Base-by-base conservation (phyloP, 2,797 vertebrate genomes). In the Chelon auratus region DNA sequence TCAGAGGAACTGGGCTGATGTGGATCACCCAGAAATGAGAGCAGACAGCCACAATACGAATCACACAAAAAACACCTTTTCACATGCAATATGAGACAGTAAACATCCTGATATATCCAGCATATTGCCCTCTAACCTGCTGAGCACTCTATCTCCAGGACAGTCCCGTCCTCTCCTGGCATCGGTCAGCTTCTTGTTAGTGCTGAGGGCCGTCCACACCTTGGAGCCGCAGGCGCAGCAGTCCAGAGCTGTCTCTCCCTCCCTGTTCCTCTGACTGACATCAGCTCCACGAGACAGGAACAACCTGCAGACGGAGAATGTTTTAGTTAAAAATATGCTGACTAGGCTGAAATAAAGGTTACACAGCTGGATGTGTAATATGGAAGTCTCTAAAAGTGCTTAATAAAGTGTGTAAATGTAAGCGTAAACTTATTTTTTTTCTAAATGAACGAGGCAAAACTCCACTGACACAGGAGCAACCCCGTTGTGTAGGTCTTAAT, bases 261-360 rank as follows among this genome's bases (percentile, higher is more conserved):
- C 98, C 85, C 94, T 96, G 91, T 99, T 99, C 88, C 95, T 97
- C 88, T 96, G 89, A 81, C 92, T 95, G 53, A 98, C 93, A 18
- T 98, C 96, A 0, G 96, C 96, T 66, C 97, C 97, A 61, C 96
- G 95, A 56, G 96, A 96, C 73, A 99, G 94, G 85, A 99, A 97
- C 68, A 98, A 95, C 92, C 98, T 99, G 89, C 0, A 2, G 11
- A 63, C 8, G 13, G 33, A 57, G 1, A 9, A 47, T 12, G 22
- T 47, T 53, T 11, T 14, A 51, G 20, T 43, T 45, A 8, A 45
- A 45, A 3, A 14, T 53, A 1, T 53, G n/a, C 9, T 3, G n/a
- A 48, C 9, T 9, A 11, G 45, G n/a, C 17, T 3, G 9, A 17
- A 48, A 45, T 8, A 8, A 45, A 45, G 15, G 5, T 45, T 17